These are phyloP conservation scores for Leptestheria dahalacensis DNA, from an alignment of 1,140 invertebrate genomes.

Conservation along the genomic window DNA sequence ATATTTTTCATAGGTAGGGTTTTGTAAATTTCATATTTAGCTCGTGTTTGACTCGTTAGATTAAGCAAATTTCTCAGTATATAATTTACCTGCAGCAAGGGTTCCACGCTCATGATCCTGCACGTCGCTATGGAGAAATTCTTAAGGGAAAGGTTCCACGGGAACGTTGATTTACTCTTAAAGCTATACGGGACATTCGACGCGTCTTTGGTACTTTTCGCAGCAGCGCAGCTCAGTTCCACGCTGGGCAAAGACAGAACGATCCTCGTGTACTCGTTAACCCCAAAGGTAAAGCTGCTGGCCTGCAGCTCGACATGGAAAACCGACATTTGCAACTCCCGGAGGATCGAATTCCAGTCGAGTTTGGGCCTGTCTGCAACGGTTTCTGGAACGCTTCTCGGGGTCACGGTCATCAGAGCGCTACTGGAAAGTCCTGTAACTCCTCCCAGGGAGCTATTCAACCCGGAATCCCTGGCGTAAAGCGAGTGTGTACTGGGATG, in stretches of 20 bases:
- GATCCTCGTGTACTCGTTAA: background rate
- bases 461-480: constrained; percentile 1
- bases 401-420: background rate
- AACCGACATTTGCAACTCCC: background rate
- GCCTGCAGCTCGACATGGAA: constrained; percentile 4
- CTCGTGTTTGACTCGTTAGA: too few relatives aligned
- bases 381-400: background rate
- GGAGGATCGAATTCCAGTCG: background rate
- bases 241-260: background rate
- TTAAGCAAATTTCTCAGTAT: too few relatives aligned
- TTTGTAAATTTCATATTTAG: too few relatives aligned
- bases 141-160: background rate
- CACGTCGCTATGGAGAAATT: background rate
- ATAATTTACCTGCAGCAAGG: background rate
- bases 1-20: too few relatives aligned
- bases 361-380: background rate
- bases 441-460: constrained; percentile 3
- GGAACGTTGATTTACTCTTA: background rate
- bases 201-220: background rate
- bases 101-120: background rate
- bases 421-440: background rate
- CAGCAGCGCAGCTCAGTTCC: background rate
- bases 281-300: background rate
- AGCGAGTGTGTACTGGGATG: background rate
- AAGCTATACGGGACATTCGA: background rate